Percentiles rank a stretch among this genome's conserved stretches.
phyloP scores from a whole-genome alignment of 2,888 invertebrate species.

The Chaitophorus viminalis region DNA sequence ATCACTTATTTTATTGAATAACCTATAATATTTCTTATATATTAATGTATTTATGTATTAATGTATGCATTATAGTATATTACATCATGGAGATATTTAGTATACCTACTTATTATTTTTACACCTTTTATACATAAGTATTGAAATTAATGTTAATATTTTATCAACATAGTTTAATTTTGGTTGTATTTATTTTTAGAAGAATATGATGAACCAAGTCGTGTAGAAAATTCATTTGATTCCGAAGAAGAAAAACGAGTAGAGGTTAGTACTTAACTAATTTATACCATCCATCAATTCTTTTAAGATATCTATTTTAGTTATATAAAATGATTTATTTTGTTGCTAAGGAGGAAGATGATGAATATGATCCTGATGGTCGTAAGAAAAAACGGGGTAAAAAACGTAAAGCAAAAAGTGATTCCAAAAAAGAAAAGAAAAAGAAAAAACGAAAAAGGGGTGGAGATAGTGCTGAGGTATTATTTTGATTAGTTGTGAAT shows the following conservation, averaged over 20 bases:
- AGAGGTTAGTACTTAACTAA: conserved; percentile 67
- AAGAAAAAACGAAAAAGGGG: conserved; percentile 95
- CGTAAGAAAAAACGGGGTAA: conserved; percentile 88
- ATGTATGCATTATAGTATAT: no score
- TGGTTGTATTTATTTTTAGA: conserved; percentile 35
- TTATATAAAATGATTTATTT: not conserved
- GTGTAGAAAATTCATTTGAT: conserved; percentile 66
- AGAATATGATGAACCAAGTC: conserved; percentile 58
- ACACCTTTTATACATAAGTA: no score
- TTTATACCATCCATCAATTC: no score
- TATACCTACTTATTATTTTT: no score
- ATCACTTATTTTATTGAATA: no score
- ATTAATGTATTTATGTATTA: no score
- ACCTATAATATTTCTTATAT: no score
- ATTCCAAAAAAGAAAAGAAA: conserved; percentile 91
- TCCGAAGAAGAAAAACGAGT: conserved; percentile 78
- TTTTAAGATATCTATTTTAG: not conserved
- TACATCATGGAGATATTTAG: no score
- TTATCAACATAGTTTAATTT: not conserved
- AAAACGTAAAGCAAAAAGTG: conserved; percentile 89
- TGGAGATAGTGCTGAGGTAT: conserved; percentile 82
- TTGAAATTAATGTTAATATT: not conserved
- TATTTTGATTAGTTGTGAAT: conserved; percentile 62
- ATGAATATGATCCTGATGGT: conserved; percentile 87
- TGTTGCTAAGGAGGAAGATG: conserved; percentile 78